Conservation (phyloP, 2,888 invertebrate genomes). For the Plagodis pulveraria region DNA sequence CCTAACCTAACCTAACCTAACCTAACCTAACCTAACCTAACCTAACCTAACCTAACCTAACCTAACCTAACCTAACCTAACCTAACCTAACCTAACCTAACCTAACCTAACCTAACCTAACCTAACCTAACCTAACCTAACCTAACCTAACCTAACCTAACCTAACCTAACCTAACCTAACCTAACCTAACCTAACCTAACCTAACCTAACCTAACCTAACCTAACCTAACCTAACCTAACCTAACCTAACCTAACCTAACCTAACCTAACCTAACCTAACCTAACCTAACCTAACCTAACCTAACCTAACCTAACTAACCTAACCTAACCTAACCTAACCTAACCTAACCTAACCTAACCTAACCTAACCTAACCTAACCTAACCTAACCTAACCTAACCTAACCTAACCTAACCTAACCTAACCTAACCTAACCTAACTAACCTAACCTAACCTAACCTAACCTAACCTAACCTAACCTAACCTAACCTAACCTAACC, state of each 20-base stretch:
- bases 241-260: slow-evolving; percentile 36
- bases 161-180: slow-evolving; percentile 27
- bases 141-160: slow-evolving; percentile 27
- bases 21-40: slow-evolving; percentile 27
- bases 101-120: slow-evolving; percentile 34
- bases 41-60: slow-evolving; percentile 31
- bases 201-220: slow-evolving; percentile 37
- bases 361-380: slow-evolving; percentile 36
- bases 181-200: too few species aligned
- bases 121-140: slow-evolving; percentile 31
- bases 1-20: slow-evolving; percentile 28
- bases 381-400: slow-evolving; percentile 38
- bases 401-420: slow-evolving; percentile 39
- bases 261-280: slow-evolving; percentile 28
- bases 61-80: slow-evolving; percentile 24
- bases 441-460: slow-evolving; percentile 35
- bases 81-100: slow-evolving; percentile 35
- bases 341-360: too few species aligned
- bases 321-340: too few species aligned
- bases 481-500: slow-evolving; percentile 35
- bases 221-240: slow-evolving; percentile 34
- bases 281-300: slow-evolving; percentile 34
- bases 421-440: slow-evolving; percentile 28
- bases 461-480: slow-evolving; percentile 34
- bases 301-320: too few species aligned